Conservation (phyloP, 2,113 vertebrate genomes). For the Shinisaurus crocodilurus region DNA sequence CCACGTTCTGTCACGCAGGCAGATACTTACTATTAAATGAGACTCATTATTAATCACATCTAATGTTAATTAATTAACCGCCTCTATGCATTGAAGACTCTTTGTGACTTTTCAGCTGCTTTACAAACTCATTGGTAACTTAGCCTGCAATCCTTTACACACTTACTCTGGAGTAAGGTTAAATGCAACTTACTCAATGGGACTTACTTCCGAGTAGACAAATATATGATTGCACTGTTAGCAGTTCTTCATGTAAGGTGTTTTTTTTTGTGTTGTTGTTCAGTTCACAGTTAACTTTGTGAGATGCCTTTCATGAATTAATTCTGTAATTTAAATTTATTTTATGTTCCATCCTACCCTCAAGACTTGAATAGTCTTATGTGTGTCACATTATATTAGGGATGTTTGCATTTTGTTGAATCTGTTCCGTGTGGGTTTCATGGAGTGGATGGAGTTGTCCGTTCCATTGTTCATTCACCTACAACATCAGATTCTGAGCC, state of each 20-base stretch:
- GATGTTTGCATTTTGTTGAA: background rate
- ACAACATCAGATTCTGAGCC: too few species aligned
- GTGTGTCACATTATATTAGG: background rate
- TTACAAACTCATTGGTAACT: conserved; percentile 92
- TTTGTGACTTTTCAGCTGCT: conserved; percentile 87
- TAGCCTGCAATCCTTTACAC: conserved; percentile 48
- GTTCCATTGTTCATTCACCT: too few species aligned
- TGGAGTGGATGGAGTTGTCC: too few species aligned
- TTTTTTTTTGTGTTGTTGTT: conserved; percentile 83
- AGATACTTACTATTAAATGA: conserved; percentile 94
- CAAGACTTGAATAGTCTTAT: background rate
- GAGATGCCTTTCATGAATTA: conserved; percentile 5
- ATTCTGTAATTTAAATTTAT: background rate
- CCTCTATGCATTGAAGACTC: conserved; percentile 81
- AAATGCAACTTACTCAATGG: background rate
- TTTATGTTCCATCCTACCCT: background rate
- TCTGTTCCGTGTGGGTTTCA: too few species aligned
- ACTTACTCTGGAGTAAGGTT: too few species aligned
- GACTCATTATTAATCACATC: conserved; percentile 98
- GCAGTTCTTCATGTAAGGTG: conserved; percentile 77
- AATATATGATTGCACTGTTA: background rate
- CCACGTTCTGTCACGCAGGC: conserved; percentile 84
- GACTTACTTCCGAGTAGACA: background rate
- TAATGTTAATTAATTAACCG: conserved; percentile 99
- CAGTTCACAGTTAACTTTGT: conserved; percentile 33